Percentiles rank a stretch among this genome's conserved stretches.
These are phyloP conservation scores for Aspidiotus destructor DNA, from an alignment of 2,888 invertebrate genomes.

Conservation along the genomic window DNA sequence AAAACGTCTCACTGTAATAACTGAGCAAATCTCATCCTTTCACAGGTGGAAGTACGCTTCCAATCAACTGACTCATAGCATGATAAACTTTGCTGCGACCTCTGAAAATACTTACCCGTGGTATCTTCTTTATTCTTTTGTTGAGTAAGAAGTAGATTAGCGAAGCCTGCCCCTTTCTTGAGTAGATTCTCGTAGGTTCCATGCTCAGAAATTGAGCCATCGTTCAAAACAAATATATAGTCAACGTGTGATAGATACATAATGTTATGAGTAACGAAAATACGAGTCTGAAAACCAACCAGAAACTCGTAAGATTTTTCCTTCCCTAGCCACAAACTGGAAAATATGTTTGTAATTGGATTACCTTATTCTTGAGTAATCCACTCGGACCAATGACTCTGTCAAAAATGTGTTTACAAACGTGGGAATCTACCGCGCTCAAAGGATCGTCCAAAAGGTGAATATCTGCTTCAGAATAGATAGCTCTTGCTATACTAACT, in stretches of 20 bases:
- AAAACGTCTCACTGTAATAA: too few relatives aligned
- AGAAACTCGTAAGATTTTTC: neutral
- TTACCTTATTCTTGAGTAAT: constrained; percentile 42
- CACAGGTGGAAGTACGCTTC: too few relatives aligned
- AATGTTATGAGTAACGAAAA: constrained; percentile 91
- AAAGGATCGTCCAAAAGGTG: constrained; percentile 93
- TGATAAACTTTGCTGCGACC: too few relatives aligned
- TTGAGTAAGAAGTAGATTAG: constrained; percentile 55
- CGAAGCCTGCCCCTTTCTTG: constrained; percentile 72
- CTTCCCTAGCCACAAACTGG: neutral
- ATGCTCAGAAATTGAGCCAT: constrained; percentile 76
- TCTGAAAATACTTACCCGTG: too few relatives aligned
- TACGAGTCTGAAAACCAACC: constrained; percentile 52
- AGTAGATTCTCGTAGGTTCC: constrained; percentile 85
- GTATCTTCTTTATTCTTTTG: too few relatives aligned
- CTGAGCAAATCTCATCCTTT: too few relatives aligned
- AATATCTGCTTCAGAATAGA: constrained; percentile 77
- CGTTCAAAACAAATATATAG: constrained; percentile 76
- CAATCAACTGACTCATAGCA: too few relatives aligned
- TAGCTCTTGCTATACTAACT: constrained; percentile 82
- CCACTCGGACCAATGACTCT: constrained; percentile 49
- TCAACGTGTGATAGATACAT: constrained; percentile 86
- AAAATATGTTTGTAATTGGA: neutral
- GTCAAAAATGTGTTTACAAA: constrained; percentile 56
- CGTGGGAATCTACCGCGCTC: constrained; percentile 55